Conservation (phyloP, 1,140 invertebrate species). For the Eulimnadia texana region DNA sequence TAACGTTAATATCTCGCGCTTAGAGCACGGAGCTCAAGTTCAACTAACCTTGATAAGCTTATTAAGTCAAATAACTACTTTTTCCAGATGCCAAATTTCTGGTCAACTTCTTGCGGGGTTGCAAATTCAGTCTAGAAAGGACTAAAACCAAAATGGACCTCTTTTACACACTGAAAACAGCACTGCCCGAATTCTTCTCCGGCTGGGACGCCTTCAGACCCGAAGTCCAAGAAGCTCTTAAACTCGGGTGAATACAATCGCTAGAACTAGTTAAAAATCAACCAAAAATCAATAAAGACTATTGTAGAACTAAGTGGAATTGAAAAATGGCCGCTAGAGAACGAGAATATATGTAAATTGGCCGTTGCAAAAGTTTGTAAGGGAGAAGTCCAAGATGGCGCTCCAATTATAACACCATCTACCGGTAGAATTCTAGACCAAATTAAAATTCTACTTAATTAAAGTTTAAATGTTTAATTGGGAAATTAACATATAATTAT, state of each 20-base stretch:
- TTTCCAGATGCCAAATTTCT: constrained; percentile 41
- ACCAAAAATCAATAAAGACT: no score
- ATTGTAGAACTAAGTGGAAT: no score
- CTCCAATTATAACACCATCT: no score
- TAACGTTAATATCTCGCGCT: neutral
- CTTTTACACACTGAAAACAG: constrained; percentile 40
- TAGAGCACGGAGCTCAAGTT: neutral
- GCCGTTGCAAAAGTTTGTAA: no score
- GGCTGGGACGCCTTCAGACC: constrained; percentile 27
- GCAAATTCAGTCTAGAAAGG: constrained; percentile 48
- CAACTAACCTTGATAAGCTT: neutral
- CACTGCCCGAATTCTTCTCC: constrained; percentile 39
- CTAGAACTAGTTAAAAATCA: no score
- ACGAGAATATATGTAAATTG: no score
- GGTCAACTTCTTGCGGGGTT: constrained; percentile 43
- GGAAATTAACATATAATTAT: neutral
- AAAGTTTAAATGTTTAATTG: neutral
- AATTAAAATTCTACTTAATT: neutral
- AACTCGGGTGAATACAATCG: constrained; percentile 10
- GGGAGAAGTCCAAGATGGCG: no score
- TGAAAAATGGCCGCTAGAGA: no score
- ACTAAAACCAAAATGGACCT: constrained; percentile 47
- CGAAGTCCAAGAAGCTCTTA: constrained; percentile 9
- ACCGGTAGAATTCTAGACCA: no score
- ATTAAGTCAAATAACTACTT: neutral